These are phyloP conservation scores for Eupelmus urozonus DNA, from an alignment of 2,888 invertebrate genomes.

Conservation along the genomic window DNA sequence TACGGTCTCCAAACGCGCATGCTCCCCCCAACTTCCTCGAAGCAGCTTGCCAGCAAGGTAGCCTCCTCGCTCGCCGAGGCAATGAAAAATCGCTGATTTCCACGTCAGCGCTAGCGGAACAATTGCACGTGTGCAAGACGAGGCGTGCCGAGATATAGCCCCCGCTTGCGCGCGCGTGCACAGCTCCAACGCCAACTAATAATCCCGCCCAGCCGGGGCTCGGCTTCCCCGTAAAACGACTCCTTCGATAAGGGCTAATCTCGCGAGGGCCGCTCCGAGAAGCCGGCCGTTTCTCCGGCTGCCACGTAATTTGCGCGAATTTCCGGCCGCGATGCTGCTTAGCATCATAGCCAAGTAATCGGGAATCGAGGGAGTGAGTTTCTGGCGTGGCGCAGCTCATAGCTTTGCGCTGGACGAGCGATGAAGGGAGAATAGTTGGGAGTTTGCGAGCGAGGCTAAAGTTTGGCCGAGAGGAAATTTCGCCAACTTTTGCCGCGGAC, in stretches of 20 bases:
- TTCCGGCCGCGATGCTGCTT: background rate
- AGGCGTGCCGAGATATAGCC: constrained; percentile 44
- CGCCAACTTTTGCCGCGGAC: no score
- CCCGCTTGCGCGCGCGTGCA: no score
- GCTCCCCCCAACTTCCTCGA: no score
- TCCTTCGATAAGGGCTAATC: constrained; percentile 51
- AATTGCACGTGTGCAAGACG: constrained; percentile 39
- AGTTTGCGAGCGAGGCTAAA: no score
- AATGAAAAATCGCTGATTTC: constrained; percentile 6
- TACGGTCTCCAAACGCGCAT: no score
- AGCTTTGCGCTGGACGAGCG: no score
- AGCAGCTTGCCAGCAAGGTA: no score
- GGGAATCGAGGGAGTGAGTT: background rate
- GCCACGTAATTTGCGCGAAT: constrained; percentile 38
- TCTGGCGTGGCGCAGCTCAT: background rate
- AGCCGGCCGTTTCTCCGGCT: no score
- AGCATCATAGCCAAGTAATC: constrained; percentile 26
- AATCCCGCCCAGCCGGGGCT: constrained; percentile 22
- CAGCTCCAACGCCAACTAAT: no score
- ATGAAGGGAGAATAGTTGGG: no score
- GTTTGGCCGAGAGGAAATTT: no score
- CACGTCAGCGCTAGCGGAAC: background rate
- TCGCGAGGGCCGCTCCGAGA: constrained; percentile 33
- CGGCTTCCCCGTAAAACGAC: constrained; percentile 47
- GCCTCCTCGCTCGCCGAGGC: no score